Evolutionary conservation across 2,797 vertebrate genomes (phyloP).

Genomic region (Thunnus albacares): DNA sequence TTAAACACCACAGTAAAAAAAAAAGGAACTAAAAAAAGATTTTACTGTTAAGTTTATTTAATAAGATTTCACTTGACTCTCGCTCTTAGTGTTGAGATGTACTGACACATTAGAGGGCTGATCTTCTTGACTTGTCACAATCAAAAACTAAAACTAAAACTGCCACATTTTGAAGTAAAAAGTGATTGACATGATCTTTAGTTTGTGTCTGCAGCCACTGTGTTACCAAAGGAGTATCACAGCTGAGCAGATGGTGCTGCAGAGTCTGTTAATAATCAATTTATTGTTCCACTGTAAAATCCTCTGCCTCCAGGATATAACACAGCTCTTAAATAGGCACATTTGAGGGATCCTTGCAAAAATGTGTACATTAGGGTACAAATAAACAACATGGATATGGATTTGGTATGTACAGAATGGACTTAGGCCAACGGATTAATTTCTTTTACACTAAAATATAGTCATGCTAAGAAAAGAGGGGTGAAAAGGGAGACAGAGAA

Average conservation of each 20-base stretch:
- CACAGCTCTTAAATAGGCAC: neutral
- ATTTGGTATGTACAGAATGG: neutral
- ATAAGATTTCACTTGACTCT: neutral
- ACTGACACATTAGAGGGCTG: no score
- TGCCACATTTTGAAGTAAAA: neutral
- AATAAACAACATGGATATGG: neutral
- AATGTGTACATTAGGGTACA: neutral
- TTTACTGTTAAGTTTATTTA: neutral
- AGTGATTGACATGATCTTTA: neutral
- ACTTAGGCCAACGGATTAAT: no score
- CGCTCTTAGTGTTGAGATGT: no score
- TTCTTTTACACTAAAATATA: slow-evolving; percentile 4
- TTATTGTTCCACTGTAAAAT: neutral
- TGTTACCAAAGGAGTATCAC: neutral
- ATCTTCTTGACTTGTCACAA: neutral
- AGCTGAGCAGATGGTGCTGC: slow-evolving; percentile 17
- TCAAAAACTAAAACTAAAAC: neutral
- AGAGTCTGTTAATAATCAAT: neutral
- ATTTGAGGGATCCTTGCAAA: neutral
- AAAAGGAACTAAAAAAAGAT: neutral
- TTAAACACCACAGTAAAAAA: neutral
- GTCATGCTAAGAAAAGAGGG: neutral
- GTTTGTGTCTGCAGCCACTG: neutral
- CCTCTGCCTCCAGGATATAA: neutral
- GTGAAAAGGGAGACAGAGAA: neutral